phyloP scores from a whole-genome alignment of 2,113 vertebrate species.

The Mirounga angustirostris region DNA sequence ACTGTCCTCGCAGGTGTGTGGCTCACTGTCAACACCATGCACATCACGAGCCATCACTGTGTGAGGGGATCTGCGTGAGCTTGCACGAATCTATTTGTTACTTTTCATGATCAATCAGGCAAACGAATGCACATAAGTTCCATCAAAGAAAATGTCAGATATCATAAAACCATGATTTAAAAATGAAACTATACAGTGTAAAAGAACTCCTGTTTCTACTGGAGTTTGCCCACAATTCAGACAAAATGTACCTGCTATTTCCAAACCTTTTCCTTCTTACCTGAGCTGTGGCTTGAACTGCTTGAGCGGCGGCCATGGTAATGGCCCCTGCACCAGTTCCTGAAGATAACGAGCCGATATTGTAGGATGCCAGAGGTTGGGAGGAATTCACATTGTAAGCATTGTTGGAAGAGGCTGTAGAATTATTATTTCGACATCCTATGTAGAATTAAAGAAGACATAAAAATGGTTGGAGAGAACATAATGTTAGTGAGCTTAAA shows the following conservation, averaged over 20 bases:
- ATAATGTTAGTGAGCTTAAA: slow-evolving; percentile 79
- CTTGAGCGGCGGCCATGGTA: slow-evolving; percentile 99
- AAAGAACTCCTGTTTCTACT: background rate
- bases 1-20: background rate
- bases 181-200: background rate
- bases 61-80: background rate
- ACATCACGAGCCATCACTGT: background rate
- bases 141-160: background rate
- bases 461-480: slow-evolving; percentile 78
- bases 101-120: background rate
- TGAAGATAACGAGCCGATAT: slow-evolving; percentile 94
- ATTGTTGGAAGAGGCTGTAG: slow-evolving; percentile 93
- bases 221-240: background rate
- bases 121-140: background rate
- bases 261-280: slow-evolving; percentile 82
- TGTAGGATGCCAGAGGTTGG: slow-evolving; percentile 96
- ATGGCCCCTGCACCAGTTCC: slow-evolving; percentile 97
- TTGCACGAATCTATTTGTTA: background rate
- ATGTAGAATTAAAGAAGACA: slow-evolving; percentile 86
- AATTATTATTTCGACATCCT: slow-evolving; percentile 97
- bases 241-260: background rate
- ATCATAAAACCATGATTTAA: slow-evolving; percentile 23
- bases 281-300: slow-evolving; percentile 98
- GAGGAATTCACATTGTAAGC: slow-evolving; percentile 95
- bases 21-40: background rate